These are phyloP conservation scores for Dipodomys stephensi DNA, from an alignment of 2,113 vertebrate species.

Conservation along the genomic window DNA sequence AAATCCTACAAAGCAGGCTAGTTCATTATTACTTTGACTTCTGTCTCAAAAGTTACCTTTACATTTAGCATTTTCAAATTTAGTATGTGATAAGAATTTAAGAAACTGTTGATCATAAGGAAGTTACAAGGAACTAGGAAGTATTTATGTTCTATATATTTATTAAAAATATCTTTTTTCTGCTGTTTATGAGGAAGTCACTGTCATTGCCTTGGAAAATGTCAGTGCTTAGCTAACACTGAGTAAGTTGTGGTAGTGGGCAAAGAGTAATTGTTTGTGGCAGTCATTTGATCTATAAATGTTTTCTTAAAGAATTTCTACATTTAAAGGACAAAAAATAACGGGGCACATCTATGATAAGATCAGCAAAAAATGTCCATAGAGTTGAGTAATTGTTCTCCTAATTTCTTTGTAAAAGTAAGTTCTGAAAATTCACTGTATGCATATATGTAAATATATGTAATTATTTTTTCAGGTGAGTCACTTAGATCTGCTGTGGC, in stretches of 20 bases:
- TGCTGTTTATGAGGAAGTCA: background rate
- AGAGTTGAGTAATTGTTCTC: slow-evolving; percentile 65
- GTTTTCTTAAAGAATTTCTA: slow-evolving; percentile 4
- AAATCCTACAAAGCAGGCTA: background rate
- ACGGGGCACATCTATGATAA: background rate
- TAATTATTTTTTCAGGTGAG: slow-evolving; percentile 45
- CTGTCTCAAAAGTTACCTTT: slow-evolving; percentile 35
- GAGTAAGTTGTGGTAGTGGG: background rate
- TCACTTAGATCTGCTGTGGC: slow-evolving; percentile 32
- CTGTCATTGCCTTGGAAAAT: background rate
- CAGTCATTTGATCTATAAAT: slow-evolving; percentile 40
- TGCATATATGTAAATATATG: background rate
- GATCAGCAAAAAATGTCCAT: slow-evolving; percentile 45
- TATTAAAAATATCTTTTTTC: slow-evolving; percentile 28
- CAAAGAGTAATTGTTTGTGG: slow-evolving; percentile 19
- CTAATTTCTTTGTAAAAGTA: slow-evolving; percentile 62
- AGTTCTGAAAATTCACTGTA: slow-evolving; percentile 31
- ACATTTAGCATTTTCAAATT: background rate
- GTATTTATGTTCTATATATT: background rate
- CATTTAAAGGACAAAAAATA: slow-evolving; percentile 53
- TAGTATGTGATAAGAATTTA: slow-evolving; percentile 7
- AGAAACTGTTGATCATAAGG: background rate
- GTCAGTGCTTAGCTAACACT: background rate
- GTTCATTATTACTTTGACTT: background rate
- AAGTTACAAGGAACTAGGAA: background rate